Conservation (phyloP, 1,140 invertebrate genomes). For the Meloidogyne chitwoodi region DNA sequence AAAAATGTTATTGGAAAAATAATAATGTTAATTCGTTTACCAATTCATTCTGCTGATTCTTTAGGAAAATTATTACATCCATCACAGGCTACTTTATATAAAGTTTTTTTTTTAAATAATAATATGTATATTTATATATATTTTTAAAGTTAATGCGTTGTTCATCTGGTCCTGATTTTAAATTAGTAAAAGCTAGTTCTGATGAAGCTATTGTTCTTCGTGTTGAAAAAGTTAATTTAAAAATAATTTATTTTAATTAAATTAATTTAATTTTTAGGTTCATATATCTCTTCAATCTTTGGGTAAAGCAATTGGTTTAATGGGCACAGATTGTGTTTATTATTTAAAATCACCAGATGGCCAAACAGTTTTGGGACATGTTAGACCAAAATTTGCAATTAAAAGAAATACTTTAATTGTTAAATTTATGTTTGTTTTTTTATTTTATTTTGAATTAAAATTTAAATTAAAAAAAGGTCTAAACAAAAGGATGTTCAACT, state of each 20-base stretch:
- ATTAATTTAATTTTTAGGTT: constrained; percentile 10
- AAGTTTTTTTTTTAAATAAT: constrained; percentile 22
- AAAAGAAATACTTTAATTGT: constrained; percentile 41
- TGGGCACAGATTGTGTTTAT: constrained; percentile 45
- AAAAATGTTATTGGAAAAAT: constrained; percentile 38
- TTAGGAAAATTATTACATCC: constrained; percentile 46
- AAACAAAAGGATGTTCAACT: constrained; percentile 23
- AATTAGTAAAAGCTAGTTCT: constrained; percentile 13
- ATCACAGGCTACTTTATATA: constrained; percentile 40
- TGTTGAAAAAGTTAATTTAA: constrained; percentile 8
- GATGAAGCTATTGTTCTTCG: constrained; percentile 13
- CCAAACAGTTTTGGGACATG: constrained; percentile 40
- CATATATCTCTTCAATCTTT: constrained; percentile 35
- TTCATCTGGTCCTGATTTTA: constrained; percentile 2
- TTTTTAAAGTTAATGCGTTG: constrained; percentile 14
- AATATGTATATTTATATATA: background rate
- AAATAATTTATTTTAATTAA: background rate
- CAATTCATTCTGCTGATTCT: constrained; percentile 27
- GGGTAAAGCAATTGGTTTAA: constrained; percentile 39
- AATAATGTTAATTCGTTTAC: constrained; percentile 38
- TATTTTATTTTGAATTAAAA: background rate
- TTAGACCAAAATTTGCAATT: constrained; percentile 43
- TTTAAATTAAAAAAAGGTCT: constrained; percentile 1
- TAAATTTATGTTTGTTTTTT: constrained; percentile 39
- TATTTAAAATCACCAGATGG: constrained; percentile 36